Evolutionary conservation across 2,888 invertebrate species (phyloP), one percentile per base, ranked within the genome.

Genomic region (Zeuzera pyrina): DNA sequence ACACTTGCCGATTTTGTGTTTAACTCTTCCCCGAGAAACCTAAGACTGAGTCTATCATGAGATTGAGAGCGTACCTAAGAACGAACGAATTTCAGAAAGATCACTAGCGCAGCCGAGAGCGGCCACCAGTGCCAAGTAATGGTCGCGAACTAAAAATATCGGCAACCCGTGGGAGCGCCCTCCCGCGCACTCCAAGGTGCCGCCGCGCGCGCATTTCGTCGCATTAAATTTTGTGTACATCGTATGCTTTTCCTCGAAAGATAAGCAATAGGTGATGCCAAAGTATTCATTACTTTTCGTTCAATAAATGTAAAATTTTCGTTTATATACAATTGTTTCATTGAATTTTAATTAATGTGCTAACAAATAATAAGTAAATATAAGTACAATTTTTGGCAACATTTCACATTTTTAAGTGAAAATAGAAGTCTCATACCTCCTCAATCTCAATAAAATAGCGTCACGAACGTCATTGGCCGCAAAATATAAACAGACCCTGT

Each of bases 81-180:
- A 64, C 65, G 65, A 60, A 70, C 70, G 61, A 74, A 77, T 76
- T 77, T 79, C 64, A 76, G 69, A 77, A 74, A 77, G 78, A 78
- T 78, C 73, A 77, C 66, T 78, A 70, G 78, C 79, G 69, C 79
- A 28, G 64, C 58, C 56, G 74, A 71, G 76, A 71, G 71, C 81
- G 84, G 77, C 77, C 84, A 78, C 71, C 84, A 77, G 83, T 86
- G 87, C 87, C 87, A 86, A 87, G 85, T 86, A 86, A 85, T 86
- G 86, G 85, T 83, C 83, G 81, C 69, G 73, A 76, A 87, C 87
- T 88, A 88, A 87, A 88, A 87, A 88, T 88, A 88, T 76, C 84
- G 69, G 77, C 74, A 78, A 83, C 81, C 83, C 83, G 83, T 83
- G 83, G 83, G 83, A 81, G 83, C 83, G 78, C 83, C 83, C 81